Percentiles rank a stretch among this genome's conserved stretches.
phyloP scores from a whole-genome alignment of 1,140 invertebrate species.

The Sarcophaga bullata region DNA sequence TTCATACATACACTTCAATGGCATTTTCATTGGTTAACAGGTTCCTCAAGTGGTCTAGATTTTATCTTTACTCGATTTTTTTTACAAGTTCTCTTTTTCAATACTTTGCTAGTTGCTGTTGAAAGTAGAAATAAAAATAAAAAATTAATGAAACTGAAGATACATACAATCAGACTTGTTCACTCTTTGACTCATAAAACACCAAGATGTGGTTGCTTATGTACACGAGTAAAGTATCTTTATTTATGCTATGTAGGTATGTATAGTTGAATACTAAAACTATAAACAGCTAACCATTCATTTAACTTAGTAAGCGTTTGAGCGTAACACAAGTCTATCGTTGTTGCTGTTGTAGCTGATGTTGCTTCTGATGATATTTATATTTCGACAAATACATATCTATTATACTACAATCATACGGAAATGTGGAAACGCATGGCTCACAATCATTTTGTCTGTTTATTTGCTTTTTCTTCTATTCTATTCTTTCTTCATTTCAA shows the following conservation, averaged over 20 bases:
- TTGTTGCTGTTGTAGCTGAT: slow-evolving; percentile 3
- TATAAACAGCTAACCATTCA: slow-evolving; percentile 28
- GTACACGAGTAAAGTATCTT: neutral
- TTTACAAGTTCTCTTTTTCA: too few relatives aligned
- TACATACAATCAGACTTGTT: too few relatives aligned
- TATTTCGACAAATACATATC: neutral
- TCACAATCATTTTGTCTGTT: slow-evolving; percentile 3
- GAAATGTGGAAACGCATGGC: slow-evolving; percentile 25
- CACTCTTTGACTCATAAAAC: too few relatives aligned
- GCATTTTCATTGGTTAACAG: slow-evolving; percentile 19
- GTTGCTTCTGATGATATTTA: neutral
- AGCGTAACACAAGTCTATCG: slow-evolving; percentile 7
- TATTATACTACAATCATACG: slow-evolving; percentile 4
- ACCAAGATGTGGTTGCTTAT: too few relatives aligned
- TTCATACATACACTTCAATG: neutral
- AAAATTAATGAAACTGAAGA: slow-evolving; percentile 7
- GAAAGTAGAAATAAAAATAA: neutral
- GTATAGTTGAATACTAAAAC: too few relatives aligned
- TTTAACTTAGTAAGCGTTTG: slow-evolving; percentile 18
- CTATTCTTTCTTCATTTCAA: neutral
- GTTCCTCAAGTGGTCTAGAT: slow-evolving; percentile 34
- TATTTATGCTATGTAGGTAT: neutral
- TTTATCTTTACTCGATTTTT: neutral
- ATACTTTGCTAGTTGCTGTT: neutral
- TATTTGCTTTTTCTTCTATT: neutral